phyloP scores from a whole-genome alignment of 35 echinoderm and acorn worm genomes.

The Apostichopus parvimensis region DNA sequence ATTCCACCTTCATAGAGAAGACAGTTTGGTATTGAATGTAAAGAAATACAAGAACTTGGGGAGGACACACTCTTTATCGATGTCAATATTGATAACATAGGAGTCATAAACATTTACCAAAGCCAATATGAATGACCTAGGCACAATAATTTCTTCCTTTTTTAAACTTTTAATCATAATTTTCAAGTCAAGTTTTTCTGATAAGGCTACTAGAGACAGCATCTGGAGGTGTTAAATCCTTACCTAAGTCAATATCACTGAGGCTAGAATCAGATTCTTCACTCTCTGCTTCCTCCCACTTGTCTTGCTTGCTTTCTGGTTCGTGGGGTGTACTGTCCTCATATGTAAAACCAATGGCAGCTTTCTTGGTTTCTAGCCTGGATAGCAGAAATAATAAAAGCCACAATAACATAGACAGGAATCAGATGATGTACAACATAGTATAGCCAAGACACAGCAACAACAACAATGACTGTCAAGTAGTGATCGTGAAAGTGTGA shows the following conservation, averaged over 20 bases:
- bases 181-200: too few species aligned
- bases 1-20: too few species aligned
- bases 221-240: neutral
- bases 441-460: neutral
- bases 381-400: neutral
- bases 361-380: conserved; percentile 78
- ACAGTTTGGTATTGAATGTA: too few species aligned
- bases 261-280: conserved; percentile 82
- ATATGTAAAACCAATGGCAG: conserved; percentile 93
- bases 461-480: neutral
- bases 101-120: too few species aligned
- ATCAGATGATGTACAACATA: neutral
- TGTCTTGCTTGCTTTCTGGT: conserved; percentile 3
- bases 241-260: conserved; percentile 96
- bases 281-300: conserved; percentile 40
- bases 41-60: too few species aligned
- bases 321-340: conserved; percentile 48
- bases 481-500: too few species aligned
- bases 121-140: too few species aligned
- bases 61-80: too few species aligned
- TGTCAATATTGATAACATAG: too few species aligned
- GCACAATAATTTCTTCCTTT: too few species aligned
- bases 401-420: neutral
- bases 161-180: too few species aligned
- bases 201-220: too few species aligned